Evolutionary conservation across 1,140 invertebrate species (phyloP), one percentile per base, ranked within the genome.

Genomic region (Pissodes strobi): DNA sequence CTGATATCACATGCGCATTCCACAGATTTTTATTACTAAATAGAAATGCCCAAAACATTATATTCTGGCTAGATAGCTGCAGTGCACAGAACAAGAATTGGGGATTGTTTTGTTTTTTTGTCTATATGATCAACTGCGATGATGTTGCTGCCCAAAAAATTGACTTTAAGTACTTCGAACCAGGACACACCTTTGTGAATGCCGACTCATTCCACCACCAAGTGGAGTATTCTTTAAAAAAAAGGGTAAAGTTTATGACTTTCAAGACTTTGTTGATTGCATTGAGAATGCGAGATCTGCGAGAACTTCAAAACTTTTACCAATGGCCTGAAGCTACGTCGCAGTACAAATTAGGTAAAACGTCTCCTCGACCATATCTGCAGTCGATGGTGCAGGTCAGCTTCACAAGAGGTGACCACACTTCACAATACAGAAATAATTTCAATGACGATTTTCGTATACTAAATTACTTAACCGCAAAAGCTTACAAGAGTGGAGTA

Each of bases 1-100:
- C 67, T 52, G 64, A 67, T 39, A 56, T 71, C 8, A 64, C 70
- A 27, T 67, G 48, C 53, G 64, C 49, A 8, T 71, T 70, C 64
- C 45, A 69, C 38, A 41, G 19, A 21, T 71, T 53, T 38, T 64
- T 69, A 27, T 30, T 58, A 37, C n/a, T 18, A 25, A 30, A 51
- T 9, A 25, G 61, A 34, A 52, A 57, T 15, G 19, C 10, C 19
- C 8, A 49, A 39, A 27, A 68, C n/a, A 25, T 57, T 27, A 58
- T 22, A 18, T 38, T 67, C 13, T 67, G 53, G 64, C 6, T 38
- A 2, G 64, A 67, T 37, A 63, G 56, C 37, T 67, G 58, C 37
- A 30, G 13, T 10, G 34, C 53, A 18, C 61, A 67, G 37, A 67
- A 59, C 18, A 64, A 67, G 15, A 67, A 64, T 38, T 67, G 41